Base-by-base conservation (phyloP, 2,113 vertebrate genomes). In the Ochotona curzoniae region DNA sequence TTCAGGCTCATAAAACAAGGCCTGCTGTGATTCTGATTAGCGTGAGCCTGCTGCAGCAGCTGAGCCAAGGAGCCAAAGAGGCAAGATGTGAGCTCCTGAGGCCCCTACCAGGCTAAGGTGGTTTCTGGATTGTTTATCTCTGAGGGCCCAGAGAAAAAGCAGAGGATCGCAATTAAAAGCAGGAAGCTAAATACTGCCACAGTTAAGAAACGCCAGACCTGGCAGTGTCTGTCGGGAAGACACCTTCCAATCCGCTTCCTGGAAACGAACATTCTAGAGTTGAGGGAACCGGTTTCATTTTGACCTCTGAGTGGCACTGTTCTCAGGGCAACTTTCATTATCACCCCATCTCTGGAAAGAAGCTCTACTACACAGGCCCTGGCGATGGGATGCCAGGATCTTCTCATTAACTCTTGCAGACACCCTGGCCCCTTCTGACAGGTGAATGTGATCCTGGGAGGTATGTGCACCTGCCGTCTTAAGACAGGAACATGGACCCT, bases 1-100 rank as follows among this genome's bases (percentile, higher is more conserved):
- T 91, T 38, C 96, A 83, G 94, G 93, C 30, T 93, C 93, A 54
- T n/a, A 85, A 94, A 85, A 73, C 28, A 96, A 95, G 91, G 14
- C 94, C 94, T 4, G 8, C 93, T 74, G 87, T 0, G 81, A 93
- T 57, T 95, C 90, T 95, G 15, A 94, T 92, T 95, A 90, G 4
- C 0, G 1, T 0, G 18, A 32, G 17, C 17, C 4, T 20, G 64
- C 81, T 18, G 78, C 89, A 38, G 51, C 96, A 95, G 90, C 80
- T 89, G 90, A 93, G 54, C 5, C 0, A 7, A 26, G 2, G 0
- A 44, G 38, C 38, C 38, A 44, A 44, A 44, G 38, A 44, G 38
- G 38, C 38, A 44, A 44, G 38, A 44, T 44, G 85, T 4, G 67
- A 93, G 49, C 92, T 35, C 17, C 9, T 78, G 3, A 87, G 87